Conservation (phyloP, 2,113 vertebrate species). For the Eurystomus gularis region DNA sequence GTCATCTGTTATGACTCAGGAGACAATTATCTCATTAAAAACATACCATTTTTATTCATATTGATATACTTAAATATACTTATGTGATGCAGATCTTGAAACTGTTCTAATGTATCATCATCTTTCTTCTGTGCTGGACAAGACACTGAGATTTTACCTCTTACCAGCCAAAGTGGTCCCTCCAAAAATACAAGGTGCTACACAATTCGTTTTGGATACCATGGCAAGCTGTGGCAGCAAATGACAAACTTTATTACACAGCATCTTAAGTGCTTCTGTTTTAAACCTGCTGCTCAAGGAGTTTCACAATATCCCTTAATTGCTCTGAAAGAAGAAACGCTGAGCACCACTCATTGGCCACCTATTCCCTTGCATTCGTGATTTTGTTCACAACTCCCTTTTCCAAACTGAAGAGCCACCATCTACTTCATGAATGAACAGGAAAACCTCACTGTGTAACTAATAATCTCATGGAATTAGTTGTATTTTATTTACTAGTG, state of each 20-base stretch:
- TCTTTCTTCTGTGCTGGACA: not conserved
- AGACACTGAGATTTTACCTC: not conserved
- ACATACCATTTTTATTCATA: accelerated
- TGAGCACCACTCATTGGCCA: not conserved
- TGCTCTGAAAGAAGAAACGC: not conserved
- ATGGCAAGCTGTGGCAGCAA: not conserved
- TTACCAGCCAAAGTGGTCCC: not conserved
- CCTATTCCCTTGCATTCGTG: not conserved
- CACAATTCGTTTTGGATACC: not conserved
- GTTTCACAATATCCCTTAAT: not conserved
- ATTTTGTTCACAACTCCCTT: not conserved
- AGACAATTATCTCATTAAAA: not conserved
- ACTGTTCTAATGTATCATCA: not conserved
- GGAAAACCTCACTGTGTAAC: not conserved
- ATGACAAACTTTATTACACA: not conserved
- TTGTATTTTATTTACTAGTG: not conserved
- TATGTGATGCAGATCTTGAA: not conserved
- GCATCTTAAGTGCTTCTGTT: not conserved
- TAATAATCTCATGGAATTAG: not conserved
- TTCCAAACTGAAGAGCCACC: not conserved
- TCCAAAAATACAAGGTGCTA: not conserved
- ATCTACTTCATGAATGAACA: not conserved
- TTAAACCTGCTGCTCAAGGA: not conserved
- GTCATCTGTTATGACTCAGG: not conserved
- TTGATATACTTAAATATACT: not conserved